phyloP scores from a whole-genome alignment of 1,140 invertebrate genomes.

The Drosophila lacertosa region DNA sequence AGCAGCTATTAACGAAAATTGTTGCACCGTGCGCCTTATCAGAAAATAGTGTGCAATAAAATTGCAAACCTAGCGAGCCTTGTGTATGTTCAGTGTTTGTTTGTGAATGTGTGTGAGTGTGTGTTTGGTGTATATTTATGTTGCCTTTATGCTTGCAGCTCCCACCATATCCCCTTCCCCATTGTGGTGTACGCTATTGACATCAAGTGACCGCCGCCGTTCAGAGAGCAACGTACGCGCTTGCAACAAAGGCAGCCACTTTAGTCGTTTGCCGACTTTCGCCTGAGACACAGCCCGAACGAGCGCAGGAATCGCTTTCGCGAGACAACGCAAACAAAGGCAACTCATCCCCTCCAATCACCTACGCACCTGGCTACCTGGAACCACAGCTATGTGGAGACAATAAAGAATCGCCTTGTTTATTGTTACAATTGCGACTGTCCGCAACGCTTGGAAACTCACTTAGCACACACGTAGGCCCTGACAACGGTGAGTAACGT shows the following conservation, averaged over 20 bases:
- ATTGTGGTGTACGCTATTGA: neutral
- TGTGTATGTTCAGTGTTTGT: slow-evolving; percentile 19
- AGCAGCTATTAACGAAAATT: slow-evolving; percentile 54
- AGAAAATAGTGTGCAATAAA: slow-evolving; percentile 66
- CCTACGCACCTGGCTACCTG: slow-evolving; percentile 6
- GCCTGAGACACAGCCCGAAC: slow-evolving; percentile 39
- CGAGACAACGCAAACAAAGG: slow-evolving; percentile 33
- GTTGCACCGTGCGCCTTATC: slow-evolving; percentile 39
- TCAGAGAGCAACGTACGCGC: slow-evolving; percentile 62
- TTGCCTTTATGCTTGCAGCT: slow-evolving; percentile 68
- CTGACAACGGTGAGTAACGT: slow-evolving; percentile 31
- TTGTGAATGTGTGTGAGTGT: slow-evolving; percentile 10
- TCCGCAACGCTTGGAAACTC: neutral
- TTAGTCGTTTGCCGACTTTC: slow-evolving; percentile 64
- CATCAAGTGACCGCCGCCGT: slow-evolving; percentile 56
- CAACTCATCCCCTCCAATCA: slow-evolving; percentile 8
- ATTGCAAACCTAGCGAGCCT: slow-evolving; percentile 33
- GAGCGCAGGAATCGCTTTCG: slow-evolving; percentile 31
- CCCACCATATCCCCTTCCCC: slow-evolving; percentile 8
- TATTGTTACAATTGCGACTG: slow-evolving; percentile 20
- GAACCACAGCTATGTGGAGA: slow-evolving; percentile 22
- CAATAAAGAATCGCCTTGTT: slow-evolving; percentile 61
- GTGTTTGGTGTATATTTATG: slow-evolving; percentile 37
- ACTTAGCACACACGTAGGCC: neutral
- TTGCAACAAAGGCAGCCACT: slow-evolving; percentile 55